phyloP scores from a whole-genome alignment of 2,113 vertebrate genomes.

The Corapipo altera region DNA sequence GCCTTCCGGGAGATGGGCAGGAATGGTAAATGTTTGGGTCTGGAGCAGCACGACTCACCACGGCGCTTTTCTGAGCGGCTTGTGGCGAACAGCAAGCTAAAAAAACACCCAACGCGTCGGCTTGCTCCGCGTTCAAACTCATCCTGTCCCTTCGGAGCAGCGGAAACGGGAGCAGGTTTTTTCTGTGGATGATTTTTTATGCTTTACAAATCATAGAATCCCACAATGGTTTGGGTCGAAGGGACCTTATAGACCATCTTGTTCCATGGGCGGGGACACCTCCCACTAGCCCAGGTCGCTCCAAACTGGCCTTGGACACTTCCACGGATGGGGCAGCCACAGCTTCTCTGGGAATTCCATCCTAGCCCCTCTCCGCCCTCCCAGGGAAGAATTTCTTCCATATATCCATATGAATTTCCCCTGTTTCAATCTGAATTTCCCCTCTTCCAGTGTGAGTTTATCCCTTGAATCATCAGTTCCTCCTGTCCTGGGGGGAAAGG shows the following conservation, averaged over 20 bases:
- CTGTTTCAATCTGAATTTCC: background rate
- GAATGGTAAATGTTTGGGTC: background rate
- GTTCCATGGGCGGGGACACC: background rate
- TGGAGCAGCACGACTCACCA: background rate
- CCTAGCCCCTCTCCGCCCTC: background rate
- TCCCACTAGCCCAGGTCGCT: rapidly evolving
- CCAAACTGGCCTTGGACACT: rapidly evolving
- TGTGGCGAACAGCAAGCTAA: background rate
- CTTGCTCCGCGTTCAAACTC: background rate
- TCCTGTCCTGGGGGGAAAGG: background rate
- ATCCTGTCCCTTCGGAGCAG: background rate
- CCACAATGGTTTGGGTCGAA: background rate
- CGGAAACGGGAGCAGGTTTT: background rate
- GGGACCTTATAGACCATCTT: rapidly evolving
- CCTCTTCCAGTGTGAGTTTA: background rate
- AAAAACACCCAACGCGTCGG: background rate
- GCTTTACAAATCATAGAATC: background rate
- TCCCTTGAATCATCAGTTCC: background rate
- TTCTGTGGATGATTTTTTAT: background rate
- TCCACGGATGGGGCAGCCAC: background rate
- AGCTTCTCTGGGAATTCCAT: background rate
- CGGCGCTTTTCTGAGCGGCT: background rate
- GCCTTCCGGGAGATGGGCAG: background rate
- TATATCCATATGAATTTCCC: background rate
- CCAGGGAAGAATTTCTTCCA: background rate